phyloP scores from a whole-genome alignment of 1,140 invertebrate species.

The Drosophila busckii region DNA sequence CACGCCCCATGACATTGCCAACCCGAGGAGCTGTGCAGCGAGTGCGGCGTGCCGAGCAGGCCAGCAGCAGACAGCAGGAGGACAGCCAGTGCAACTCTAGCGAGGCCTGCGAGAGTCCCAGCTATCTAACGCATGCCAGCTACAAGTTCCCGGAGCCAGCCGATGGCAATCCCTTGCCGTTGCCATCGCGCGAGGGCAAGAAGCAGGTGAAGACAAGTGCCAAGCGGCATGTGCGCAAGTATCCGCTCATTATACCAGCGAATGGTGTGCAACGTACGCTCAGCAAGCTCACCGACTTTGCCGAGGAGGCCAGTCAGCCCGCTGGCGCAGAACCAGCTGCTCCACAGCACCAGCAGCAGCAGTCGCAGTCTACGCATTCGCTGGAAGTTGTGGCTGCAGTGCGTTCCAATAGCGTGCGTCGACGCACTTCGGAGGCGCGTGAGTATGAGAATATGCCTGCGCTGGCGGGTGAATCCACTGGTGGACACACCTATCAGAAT shows the following conservation, averaged over 20 bases:
- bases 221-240: conserved; percentile 90
- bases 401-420: conserved; percentile 32
- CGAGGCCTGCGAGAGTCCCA: conserved; percentile 72
- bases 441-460: conserved; percentile 61
- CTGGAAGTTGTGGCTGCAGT: conserved; percentile 61
- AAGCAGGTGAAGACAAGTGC: conserved; percentile 83
- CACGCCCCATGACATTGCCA: conserved; percentile 71
- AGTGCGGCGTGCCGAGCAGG: conserved; percentile 41
- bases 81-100: conserved; percentile 51
- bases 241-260: conserved; percentile 91
- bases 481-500: conserved; percentile 71
- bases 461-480: conserved; percentile 4
- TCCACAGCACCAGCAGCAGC: conserved; percentile 1
- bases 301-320: conserved; percentile 32
- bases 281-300: conserved; percentile 81
- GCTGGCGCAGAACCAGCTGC: conserved; percentile 2
- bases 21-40: conserved; percentile 60
- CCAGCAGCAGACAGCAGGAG: conserved; percentile 18
- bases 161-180: conserved; percentile 87
- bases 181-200: conserved; percentile 90
- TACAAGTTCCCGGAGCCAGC: conserved; percentile 62
- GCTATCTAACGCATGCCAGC: conserved; percentile 61
- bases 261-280: conserved; percentile 82
- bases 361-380: conserved; percentile 8
- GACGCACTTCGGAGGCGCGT: conserved; percentile 29